These are phyloP conservation scores for Pegoplata infirma DNA, from an alignment of 2,888 invertebrate genomes.

Conservation along the genomic window DNA sequence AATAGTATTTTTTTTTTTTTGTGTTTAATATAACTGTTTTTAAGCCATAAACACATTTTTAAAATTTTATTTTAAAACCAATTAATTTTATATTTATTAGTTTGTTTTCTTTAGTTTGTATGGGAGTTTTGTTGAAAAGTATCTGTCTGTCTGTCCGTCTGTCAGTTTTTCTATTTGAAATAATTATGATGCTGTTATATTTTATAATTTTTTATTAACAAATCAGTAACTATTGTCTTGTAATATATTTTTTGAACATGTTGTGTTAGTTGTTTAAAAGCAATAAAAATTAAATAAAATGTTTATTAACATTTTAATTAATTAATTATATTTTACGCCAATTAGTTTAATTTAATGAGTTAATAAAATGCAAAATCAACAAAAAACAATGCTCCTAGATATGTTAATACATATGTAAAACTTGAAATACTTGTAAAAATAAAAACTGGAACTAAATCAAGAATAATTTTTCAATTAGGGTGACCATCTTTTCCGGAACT, in stretches of 20 bases:
- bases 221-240: constrained; percentile 43
- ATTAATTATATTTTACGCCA: constrained; percentile 62
- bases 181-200: constrained; percentile 46
- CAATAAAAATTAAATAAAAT: constrained; percentile 19
- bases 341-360: constrained; percentile 56
- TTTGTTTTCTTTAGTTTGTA: constrained; percentile 18
- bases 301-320: constrained; percentile 52
- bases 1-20: too few relatives aligned
- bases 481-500: too few relatives aligned
- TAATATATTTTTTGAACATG: constrained; percentile 10
- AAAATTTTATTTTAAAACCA: constrained; percentile 25
- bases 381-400: too few relatives aligned
- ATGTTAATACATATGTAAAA: constrained; percentile 15
- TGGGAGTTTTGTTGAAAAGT: neutral
- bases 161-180: constrained; percentile 24
- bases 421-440: neutral
- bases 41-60: neutral
- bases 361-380: constrained; percentile 21
- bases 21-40: neutral
- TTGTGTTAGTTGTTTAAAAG: constrained; percentile 20
- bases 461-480: too few relatives aligned
- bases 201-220: neutral
- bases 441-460: too few relatives aligned
- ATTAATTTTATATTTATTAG: constrained; percentile 56
- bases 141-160: neutral